Evolutionary conservation across 2,888 invertebrate genomes (phyloP).

Genomic region (Crematogaster levior): DNA sequence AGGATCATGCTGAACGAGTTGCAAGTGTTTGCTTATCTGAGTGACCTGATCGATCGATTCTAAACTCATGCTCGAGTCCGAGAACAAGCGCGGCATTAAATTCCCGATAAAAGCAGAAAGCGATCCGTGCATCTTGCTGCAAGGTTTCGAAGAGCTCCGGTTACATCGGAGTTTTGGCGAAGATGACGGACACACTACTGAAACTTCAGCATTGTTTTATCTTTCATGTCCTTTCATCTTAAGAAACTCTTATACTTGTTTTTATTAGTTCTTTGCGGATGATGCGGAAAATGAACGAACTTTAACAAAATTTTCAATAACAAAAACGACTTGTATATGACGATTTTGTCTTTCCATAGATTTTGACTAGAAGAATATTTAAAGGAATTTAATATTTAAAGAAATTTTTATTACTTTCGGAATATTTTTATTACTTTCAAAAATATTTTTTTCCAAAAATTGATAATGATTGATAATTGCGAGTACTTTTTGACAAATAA

Average conservation of each 20-base stretch:
- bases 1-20: slow-evolving; percentile 36
- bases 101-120: slow-evolving; percentile 71
- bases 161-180: slow-evolving; percentile 70
- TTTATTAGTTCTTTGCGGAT: slow-evolving; percentile 12
- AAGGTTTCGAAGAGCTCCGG: slow-evolving; percentile 47
- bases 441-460: background rate
- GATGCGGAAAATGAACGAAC: background rate
- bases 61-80: slow-evolving; percentile 33
- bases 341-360: background rate
- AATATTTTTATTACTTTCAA: background rate
- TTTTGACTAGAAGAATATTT: background rate
- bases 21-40: slow-evolving; percentile 59
- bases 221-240: slow-evolving; percentile 28
- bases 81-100: slow-evolving; percentile 67
- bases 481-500: background rate
- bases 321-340: background rate
- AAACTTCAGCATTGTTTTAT: slow-evolving; percentile 76
- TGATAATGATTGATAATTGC: background rate
- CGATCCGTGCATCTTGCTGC: slow-evolving; percentile 52
- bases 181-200: slow-evolving; percentile 72
- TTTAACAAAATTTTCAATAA: slow-evolving; percentile 11
- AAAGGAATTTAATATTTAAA: too few species aligned
- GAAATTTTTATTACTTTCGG: background rate
- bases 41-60: slow-evolving; percentile 57
- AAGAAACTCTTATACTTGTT: background rate